Percentiles rank a stretch among this genome's conserved stretches.
These are phyloP conservation scores for Cariama cristata DNA, from an alignment of 2,113 vertebrate species.

Conservation along the genomic window DNA sequence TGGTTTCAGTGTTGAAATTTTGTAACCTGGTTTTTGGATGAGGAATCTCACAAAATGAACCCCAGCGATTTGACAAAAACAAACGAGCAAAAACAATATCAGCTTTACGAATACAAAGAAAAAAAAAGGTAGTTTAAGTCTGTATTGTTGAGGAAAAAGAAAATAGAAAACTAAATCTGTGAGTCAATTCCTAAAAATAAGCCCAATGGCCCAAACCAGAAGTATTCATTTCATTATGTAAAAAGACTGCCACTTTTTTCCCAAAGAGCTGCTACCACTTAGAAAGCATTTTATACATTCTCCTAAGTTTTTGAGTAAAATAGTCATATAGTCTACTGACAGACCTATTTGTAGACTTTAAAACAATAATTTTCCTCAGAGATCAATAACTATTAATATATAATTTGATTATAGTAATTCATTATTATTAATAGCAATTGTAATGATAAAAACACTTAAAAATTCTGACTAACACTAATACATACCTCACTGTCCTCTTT, in stretches of 20 bases:
- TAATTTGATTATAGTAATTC: neutral
- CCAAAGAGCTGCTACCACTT: neutral
- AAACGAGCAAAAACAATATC: neutral
- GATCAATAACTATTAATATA: neutral
- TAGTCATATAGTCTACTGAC: neutral
- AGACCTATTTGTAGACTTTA: neutral
- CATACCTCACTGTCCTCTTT: neutral
- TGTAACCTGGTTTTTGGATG: neutral
- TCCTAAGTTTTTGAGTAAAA: neutral
- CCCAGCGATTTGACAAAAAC: neutral
- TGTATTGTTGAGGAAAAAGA: neutral
- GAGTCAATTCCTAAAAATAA: neutral
- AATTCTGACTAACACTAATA: neutral
- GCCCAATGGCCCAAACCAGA: fast-evolving
- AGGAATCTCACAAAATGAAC: neutral
- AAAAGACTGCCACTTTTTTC: neutral
- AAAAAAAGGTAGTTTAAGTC: neutral
- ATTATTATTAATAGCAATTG: neutral
- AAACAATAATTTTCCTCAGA: neutral
- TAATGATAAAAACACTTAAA: neutral
- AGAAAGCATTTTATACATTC: neutral
- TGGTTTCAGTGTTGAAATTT: neutral
- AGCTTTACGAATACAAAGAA: neutral
- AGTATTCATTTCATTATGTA: fast-evolving
- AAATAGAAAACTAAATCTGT: neutral